phyloP scores from a whole-genome alignment of 2,797 vertebrate genomes.

The Aeoliscus strigatus region DNA sequence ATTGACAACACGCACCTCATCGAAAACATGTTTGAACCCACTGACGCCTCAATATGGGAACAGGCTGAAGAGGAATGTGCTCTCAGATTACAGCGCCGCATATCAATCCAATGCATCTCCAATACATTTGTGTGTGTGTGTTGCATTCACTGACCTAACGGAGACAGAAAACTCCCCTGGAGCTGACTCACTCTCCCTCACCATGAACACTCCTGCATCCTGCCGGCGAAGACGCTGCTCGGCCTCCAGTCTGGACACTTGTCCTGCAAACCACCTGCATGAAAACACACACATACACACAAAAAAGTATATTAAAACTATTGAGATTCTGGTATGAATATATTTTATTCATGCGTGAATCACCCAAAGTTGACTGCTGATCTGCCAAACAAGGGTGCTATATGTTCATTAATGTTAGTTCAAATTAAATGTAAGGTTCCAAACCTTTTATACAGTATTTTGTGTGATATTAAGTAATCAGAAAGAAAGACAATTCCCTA shows the following conservation, averaged over 20 bases:
- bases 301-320: background rate
- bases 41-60: background rate
- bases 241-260: conserved; percentile 80
- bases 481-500: too few relatives aligned
- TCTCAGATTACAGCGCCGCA: background rate
- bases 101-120: too few relatives aligned
- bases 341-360: too few relatives aligned
- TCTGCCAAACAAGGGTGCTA: too few relatives aligned
- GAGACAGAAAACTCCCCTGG: conserved; percentile 90
- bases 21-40: background rate
- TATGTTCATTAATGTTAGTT: too few relatives aligned
- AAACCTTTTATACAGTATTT: too few relatives aligned
- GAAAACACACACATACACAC: conserved; percentile 10
- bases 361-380: too few relatives aligned
- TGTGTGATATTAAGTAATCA: too few relatives aligned
- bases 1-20: conserved; percentile 12
- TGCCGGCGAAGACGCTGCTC: conserved; percentile 78
- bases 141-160: conserved; percentile 79
- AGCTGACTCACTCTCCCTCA: conserved; percentile 88
- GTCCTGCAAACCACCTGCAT: conserved; percentile 83
- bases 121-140: background rate
- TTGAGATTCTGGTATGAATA: too few relatives aligned
- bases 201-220: conserved; percentile 78
- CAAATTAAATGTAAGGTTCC: too few relatives aligned
- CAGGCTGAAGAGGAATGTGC: background rate